Conservation (phyloP, 2,113 vertebrate species). For the Ammodramus savannarum region DNA sequence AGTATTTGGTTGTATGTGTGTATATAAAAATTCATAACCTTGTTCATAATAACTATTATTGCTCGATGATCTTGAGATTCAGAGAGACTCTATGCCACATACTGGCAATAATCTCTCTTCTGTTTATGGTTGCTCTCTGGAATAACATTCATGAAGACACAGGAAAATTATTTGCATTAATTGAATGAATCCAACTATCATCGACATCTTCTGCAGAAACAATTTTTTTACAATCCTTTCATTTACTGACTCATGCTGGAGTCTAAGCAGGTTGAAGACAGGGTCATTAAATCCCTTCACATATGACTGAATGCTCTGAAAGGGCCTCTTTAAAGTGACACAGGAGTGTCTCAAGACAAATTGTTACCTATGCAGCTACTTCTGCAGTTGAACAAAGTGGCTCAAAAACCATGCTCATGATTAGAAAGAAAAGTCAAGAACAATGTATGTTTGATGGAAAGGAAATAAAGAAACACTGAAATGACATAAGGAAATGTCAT, state of each 20-base stretch:
- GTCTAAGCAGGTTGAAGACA: neutral
- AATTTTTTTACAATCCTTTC: neutral
- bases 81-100: neutral
- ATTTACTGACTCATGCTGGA: neutral
- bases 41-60: neutral
- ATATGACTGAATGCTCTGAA: neutral
- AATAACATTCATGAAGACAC: neutral
- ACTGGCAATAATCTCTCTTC: neutral
- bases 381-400: neutral
- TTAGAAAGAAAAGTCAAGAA: neutral
- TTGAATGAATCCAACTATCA: neutral
- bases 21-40: slow-evolving; percentile 29
- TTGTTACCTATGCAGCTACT: neutral
- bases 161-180: neutral
- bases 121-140: neutral
- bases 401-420: neutral
- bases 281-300: neutral
- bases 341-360: neutral
- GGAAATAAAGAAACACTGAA: neutral
- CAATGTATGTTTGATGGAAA: neutral
- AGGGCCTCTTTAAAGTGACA: neutral
- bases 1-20: neutral
- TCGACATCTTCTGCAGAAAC: neutral
- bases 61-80: neutral
- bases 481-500: neutral